Conservation (phyloP, 2,113 vertebrate genomes). For the Thamnophis sirtalis region DNA sequence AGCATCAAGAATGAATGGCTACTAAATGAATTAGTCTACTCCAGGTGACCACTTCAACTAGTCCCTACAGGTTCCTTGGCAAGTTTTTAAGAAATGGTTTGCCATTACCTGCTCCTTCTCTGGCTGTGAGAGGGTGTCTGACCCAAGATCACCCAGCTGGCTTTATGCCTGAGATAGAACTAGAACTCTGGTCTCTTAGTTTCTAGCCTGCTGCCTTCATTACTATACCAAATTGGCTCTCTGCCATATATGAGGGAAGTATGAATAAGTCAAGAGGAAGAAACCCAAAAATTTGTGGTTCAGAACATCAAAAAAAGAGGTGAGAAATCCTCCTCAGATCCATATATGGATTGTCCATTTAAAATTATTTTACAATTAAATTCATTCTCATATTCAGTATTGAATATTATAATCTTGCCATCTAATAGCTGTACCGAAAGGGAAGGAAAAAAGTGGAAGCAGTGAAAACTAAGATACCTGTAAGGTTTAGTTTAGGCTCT, state of each 20-base stretch:
- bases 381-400: neutral
- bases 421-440: neutral
- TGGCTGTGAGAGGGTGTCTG: neutral
- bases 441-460: neutral
- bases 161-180: neutral
- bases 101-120: neutral
- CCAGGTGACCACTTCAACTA: neutral
- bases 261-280: neutral
- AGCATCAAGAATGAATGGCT: neutral
- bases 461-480: neutral
- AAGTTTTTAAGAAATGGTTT: neutral
- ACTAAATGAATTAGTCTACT: neutral
- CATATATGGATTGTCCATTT: neutral
- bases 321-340: neutral
- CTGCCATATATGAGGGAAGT: neutral
- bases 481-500: neutral
- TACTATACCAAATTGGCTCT: neutral
- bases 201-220: neutral
- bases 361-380: neutral
- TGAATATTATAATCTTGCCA: neutral
- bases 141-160: neutral
- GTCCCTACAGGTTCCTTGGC: neutral
- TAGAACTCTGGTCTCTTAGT: neutral
- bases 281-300: neutral
- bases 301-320: neutral